A percentile compares a stretch with the other conserved stretches of the same genome.
These are phyloP conservation scores for Sebastes minor DNA, from an alignment of 2,797 vertebrate genomes.

Conservation along the genomic window DNA sequence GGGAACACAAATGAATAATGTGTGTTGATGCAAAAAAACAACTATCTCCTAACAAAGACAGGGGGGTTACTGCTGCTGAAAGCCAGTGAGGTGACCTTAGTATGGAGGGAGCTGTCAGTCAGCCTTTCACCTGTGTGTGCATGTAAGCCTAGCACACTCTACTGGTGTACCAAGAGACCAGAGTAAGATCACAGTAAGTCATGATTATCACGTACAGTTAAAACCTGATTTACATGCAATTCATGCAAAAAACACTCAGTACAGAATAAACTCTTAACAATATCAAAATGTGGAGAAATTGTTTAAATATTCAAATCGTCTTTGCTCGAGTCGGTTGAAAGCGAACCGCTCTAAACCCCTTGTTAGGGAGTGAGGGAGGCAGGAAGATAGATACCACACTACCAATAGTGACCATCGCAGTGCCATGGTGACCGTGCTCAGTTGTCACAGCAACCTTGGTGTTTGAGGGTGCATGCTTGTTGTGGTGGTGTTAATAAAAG, in stretches of 20 bases:
- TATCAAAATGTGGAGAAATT: background rate
- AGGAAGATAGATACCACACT: background rate
- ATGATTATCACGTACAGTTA: background rate
- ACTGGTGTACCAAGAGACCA: constrained; percentile 37
- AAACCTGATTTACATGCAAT: background rate
- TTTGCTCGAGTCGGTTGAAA: background rate
- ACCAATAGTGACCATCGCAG: constrained; percentile 13
- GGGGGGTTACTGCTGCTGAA: background rate
- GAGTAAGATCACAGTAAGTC: background rate
- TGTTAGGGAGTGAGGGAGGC: constrained; percentile 1
- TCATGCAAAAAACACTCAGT: background rate
- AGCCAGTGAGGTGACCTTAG: constrained; percentile 2
- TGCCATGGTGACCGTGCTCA: constrained; percentile 49
- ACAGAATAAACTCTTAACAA: background rate
- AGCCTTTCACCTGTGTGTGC: constrained; percentile 18
- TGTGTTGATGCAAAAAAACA: background rate
- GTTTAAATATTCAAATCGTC: background rate
- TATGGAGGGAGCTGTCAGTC: background rate
- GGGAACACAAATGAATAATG: background rate
- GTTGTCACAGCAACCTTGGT: constrained; percentile 71
- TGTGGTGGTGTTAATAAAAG: constrained; percentile 54
- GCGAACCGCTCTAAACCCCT: constrained; percentile 4
- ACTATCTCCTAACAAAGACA: background rate
- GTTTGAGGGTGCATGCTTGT: background rate
- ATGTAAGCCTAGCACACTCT: constrained; percentile 55